Evolutionary conservation across 2,888 invertebrate species (phyloP).

Genomic region (Phortica okadai): DNA sequence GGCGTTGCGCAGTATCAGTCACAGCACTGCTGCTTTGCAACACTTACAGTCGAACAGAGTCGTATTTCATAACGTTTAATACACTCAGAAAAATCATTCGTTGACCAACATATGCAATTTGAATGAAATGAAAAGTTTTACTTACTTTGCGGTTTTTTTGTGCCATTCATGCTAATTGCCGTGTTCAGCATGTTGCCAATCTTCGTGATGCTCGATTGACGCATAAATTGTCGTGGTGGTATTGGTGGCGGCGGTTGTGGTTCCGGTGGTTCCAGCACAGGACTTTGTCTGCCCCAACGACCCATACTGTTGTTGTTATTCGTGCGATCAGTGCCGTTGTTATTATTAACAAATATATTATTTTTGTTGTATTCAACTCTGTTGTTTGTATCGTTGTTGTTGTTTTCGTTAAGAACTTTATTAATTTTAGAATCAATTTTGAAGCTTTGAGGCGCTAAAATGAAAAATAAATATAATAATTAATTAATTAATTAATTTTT

Average conservation of each 20-base stretch:
- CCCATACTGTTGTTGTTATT: slow-evolving; percentile 63
- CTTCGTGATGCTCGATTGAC: slow-evolving; percentile 81
- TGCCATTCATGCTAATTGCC: slow-evolving; percentile 77
- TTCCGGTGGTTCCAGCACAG: slow-evolving; percentile 74
- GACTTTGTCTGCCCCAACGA: slow-evolving; percentile 75
- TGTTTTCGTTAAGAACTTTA: not conserved
- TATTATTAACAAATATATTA: not conserved
- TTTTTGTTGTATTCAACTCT: not conserved
- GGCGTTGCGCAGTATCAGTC: not conserved
- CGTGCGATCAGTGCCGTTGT: slow-evolving; percentile 37
- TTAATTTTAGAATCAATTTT: slow-evolving; percentile 23
- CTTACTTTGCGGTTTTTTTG: slow-evolving; percentile 72
- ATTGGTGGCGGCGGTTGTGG: slow-evolving; percentile 72
- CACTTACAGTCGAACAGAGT: not conserved
- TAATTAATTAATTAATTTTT: not conserved
- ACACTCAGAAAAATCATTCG: too few species aligned
- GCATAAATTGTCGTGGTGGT: slow-evolving; percentile 77
- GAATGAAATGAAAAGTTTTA: slow-evolving; percentile 26
- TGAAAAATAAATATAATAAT: not conserved
- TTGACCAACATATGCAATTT: too few species aligned
- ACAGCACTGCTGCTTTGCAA: not conserved
- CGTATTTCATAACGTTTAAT: not conserved
- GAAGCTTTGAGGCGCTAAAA: slow-evolving; percentile 2
- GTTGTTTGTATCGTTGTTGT: not conserved
- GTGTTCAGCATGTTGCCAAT: slow-evolving; percentile 81